phyloP scores from a whole-genome alignment of 2,113 vertebrate genomes.

The Ailuropoda melanoleuca region DNA sequence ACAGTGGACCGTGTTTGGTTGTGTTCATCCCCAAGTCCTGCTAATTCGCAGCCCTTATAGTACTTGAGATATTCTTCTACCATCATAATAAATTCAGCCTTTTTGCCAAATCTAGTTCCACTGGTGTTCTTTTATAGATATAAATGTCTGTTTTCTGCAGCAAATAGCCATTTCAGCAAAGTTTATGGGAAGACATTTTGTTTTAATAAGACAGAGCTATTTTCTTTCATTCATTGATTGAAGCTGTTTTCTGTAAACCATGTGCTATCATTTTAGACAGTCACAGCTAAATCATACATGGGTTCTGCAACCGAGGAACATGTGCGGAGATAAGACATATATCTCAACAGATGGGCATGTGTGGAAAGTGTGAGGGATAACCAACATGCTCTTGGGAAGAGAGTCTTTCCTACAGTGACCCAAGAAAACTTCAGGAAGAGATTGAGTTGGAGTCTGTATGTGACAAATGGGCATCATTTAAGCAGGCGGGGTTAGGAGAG shows the following conservation, averaged over 20 bases:
- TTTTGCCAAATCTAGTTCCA: background rate
- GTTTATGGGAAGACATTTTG: background rate
- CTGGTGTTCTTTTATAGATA: background rate
- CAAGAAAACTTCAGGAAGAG: background rate
- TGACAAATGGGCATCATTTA: background rate
- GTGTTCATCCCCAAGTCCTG: background rate
- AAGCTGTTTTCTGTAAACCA: background rate
- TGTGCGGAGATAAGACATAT: background rate
- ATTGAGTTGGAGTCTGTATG: background rate
- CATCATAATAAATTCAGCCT: background rate
- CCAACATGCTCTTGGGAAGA: background rate
- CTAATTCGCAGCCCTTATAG: background rate
- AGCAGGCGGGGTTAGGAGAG: background rate
- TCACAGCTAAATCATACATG: background rate
- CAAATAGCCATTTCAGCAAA: conserved; percentile 10
- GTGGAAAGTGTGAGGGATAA: background rate
- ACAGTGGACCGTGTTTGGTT: background rate
- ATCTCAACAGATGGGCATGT: background rate
- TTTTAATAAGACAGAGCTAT: background rate
- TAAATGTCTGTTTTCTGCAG: background rate
- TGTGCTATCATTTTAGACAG: background rate
- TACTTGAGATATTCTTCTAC: background rate
- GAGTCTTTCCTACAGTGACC: background rate
- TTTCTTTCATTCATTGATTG: background rate
- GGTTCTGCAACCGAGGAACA: background rate